Base-by-base conservation (phyloP, 2,888 invertebrate genomes). In the Idaea dimidiata region DNA sequence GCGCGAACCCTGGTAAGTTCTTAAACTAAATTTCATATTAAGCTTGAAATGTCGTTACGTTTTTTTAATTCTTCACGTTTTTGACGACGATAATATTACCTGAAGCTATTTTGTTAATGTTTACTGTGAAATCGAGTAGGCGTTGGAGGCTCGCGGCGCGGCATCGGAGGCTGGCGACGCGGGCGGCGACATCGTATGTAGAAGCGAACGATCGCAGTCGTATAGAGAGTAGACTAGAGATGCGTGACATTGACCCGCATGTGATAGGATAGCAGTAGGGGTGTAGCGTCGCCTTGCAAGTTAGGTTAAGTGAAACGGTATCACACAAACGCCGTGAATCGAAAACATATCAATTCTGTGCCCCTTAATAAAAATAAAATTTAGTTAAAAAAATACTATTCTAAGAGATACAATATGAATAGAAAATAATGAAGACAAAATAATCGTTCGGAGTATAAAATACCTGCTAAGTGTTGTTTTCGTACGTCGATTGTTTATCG, bases 271-370 rank as follows among this genome's bases (percentile, higher is more conserved):
- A 89, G 88, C 84, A 69, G 82, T 88, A 87, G 89, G 87, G 89
- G 88, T 87, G 88, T 89, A 90, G 89, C 84, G 79, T 84, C 91
- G 91, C 91, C 91, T 90, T 91, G 90, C 89, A 89, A 91, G 84
- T 88, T 92, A 92, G 92, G 84, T 88, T 91, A 91, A 92, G 91
- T 87, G 85, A 91, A 88, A 83, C 91, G 92, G 91, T 91, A 92
- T 84, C 87, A 93, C 93, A 94, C 94, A 94, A 94, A 94, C 94
- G 93, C 94, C 94, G 94, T 93, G 83, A 94, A 94, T 95, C 95
- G 94, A 89, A 95, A 95, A 95, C 95, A 95, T 95, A 95, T 95
- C 95, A 95, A 94, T 94, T 94, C 94, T 95, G 95, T 95, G 95
- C 95, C 95, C 95, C 95, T 94, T 94, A 94, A 94, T 94, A n/a